phyloP scores from a whole-genome alignment of 2,888 invertebrate genomes.

The Drosophila lacicola region DNA sequence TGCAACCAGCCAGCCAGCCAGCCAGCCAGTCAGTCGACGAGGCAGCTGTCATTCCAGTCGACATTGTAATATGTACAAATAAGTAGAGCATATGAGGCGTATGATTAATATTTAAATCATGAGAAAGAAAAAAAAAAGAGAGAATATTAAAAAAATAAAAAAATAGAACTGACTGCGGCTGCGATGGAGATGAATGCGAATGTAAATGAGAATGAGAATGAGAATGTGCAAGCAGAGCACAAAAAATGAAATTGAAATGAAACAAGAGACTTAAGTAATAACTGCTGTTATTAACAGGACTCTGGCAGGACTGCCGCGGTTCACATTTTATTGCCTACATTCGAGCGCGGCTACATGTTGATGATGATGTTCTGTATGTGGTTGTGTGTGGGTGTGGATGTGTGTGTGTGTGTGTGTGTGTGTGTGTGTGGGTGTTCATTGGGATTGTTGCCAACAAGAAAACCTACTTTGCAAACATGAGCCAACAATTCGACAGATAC shows the following conservation, averaged over 20 bases:
- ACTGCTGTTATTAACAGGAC: slow-evolving; percentile 68
- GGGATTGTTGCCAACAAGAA: slow-evolving; percentile 61
- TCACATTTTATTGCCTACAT: slow-evolving; percentile 59
- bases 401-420: slow-evolving; percentile 16
- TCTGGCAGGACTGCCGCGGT: slow-evolving; percentile 17
- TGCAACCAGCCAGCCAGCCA: slow-evolving; percentile 29
- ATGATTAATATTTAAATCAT: slow-evolving; percentile 69
- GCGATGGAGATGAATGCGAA: slow-evolving; percentile 9
- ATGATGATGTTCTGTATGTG: slow-evolving; percentile 2
- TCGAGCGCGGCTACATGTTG: slow-evolving; percentile 18
- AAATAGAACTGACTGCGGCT: slow-evolving; percentile 1
- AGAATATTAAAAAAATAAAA: background rate
- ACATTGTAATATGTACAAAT: slow-evolving; percentile 69
- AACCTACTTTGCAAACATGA: slow-evolving; percentile 64
- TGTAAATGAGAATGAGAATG: slow-evolving; percentile 25
- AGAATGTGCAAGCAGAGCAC: slow-evolving; percentile 53
- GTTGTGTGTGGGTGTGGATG: slow-evolving; percentile 11
- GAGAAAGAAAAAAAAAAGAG: slow-evolving; percentile 2
- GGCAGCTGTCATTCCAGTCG: slow-evolving; percentile 56
- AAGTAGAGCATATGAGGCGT: slow-evolving; percentile 71
- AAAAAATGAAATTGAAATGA: slow-evolving; percentile 66
- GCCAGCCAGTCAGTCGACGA: slow-evolving; percentile 7
- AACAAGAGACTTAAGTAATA: slow-evolving; percentile 72
- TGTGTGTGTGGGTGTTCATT: slow-evolving; percentile 26
- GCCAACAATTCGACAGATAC: slow-evolving; percentile 46